Base-by-base conservation (phyloP, 2,797 vertebrate species). In the Euthynnus affinis region DNA sequence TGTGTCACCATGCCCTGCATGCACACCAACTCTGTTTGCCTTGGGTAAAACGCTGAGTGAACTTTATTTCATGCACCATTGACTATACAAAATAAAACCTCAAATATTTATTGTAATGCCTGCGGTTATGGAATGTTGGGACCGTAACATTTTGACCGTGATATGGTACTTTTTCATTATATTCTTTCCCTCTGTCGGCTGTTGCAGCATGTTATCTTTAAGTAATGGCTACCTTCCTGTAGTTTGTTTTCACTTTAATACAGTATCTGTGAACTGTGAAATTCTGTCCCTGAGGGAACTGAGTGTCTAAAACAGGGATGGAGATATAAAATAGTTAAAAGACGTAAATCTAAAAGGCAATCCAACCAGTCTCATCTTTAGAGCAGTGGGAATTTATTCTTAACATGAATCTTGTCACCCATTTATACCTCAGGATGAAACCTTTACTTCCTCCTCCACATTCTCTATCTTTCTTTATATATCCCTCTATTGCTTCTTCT, bases 181-280 rank as follows among this genome's bases (percentile, higher is more conserved):
- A 53, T 44, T 52, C 0, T 4, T 77, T 76, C 49, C 3, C 52
- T 67, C 62, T 56, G 23, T 48, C 65, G 22, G n/a, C 29, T 70
- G 44, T 59, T 55, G 42, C 42, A 58, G 34, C 23, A 29, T 80
- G 12, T 79, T 82, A 56, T 82, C n/a, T 51, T 48, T 52, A 53
- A 76, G 62, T 71, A 78, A 85, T 46, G n/a, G n/a, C 22, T 29
- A n/a, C 46, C 62, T 68, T 49, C 49, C 57, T 65, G 42, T 46
- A 52, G 69, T 82, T 76, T 84, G 58, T 69, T 89, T 71, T 82
- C 27, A 58, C 71, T 82, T 68, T 78, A 64, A 80, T 74, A 74
- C 57, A 53, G 23, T 66, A 49, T 78, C 71, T 89, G 12, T 78
- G 76, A 74, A 86, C 67, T 78, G 74, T 88, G 82, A 89, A 84